Percentiles rank a stretch among this genome's conserved stretches.
These are phyloP conservation scores for Erannis defoliaria DNA, from an alignment of 2,888 invertebrate genomes.

Conservation along the genomic window DNA sequence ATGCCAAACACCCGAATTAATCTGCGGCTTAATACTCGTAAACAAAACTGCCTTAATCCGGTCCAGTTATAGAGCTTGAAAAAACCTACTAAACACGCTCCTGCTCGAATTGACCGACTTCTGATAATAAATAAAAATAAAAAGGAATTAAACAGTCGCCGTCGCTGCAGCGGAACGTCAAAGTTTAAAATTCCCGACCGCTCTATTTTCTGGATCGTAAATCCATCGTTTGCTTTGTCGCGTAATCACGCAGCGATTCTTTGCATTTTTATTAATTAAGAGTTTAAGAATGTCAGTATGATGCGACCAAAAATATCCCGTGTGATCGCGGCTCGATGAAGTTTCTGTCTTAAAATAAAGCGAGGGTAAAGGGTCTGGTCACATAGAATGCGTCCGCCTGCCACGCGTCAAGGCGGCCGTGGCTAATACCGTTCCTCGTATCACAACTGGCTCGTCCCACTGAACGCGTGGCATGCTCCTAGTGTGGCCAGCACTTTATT, in stretches of 20 bases:
- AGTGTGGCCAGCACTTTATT: conserved; percentile 13
- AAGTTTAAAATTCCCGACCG: conserved; percentile 6
- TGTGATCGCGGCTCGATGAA: neutral
- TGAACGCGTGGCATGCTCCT: neutral
- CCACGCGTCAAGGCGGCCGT: neutral
- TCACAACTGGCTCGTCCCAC: neutral
- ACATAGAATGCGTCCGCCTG: neutral
- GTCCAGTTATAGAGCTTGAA: conserved; percentile 37
- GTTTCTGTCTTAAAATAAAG: conserved; percentile 18
- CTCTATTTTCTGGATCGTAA: conserved; percentile 26
- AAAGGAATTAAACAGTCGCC: conserved; percentile 5
- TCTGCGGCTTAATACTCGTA: conserved; percentile 63
- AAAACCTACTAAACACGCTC: conserved; percentile 38
- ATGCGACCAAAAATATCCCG: conserved; percentile 5
- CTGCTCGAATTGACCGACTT: conserved; percentile 38
- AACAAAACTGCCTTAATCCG: conserved; percentile 38
- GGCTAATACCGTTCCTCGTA: neutral
- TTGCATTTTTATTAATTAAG: conserved; percentile 23
- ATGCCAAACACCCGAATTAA: conserved; percentile 72
- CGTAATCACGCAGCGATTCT: conserved; percentile 14
- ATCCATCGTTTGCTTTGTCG: conserved; percentile 15
- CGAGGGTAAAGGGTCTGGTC: neutral
- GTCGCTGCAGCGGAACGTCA: conserved; percentile 19
- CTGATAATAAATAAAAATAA: conserved; percentile 28
- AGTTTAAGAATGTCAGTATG: conserved; percentile 18